Conservation (phyloP, 2,113 vertebrate genomes). For the Lagopus muta region DNA sequence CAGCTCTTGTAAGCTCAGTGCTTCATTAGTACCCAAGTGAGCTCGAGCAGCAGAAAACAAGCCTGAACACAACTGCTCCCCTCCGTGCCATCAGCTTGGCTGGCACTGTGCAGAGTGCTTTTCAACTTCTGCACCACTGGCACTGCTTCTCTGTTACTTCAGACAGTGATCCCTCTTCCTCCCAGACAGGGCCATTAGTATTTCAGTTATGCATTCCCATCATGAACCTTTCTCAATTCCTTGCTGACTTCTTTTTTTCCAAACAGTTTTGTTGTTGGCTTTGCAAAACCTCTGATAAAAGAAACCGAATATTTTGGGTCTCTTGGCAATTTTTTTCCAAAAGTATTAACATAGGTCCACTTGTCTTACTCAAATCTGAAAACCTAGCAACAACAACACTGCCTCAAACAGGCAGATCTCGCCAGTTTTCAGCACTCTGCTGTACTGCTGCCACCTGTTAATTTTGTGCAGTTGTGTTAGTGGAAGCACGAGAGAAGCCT, state of each 20-base stretch:
- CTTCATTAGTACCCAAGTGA: conserved; percentile 59
- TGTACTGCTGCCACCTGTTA: not conserved
- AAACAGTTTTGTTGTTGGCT: not conserved
- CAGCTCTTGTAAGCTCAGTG: not conserved
- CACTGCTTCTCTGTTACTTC: not conserved
- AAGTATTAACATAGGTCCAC: not conserved
- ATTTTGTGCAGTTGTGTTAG: not conserved
- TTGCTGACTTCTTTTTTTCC: not conserved
- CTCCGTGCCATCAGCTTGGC: not conserved
- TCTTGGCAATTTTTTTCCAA: not conserved
- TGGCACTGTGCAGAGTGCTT: not conserved
- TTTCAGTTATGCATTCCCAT: not conserved
- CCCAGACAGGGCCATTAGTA: not conserved
- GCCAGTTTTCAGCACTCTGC: not conserved
- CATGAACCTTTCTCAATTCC: not conserved
- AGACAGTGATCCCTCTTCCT: not conserved
- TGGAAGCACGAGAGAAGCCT: not conserved
- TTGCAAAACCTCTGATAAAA: not conserved
- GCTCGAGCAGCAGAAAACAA: not conserved
- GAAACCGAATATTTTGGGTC: not conserved
- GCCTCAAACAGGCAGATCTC: not conserved
- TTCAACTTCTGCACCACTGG: not conserved
- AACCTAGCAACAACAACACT: not conserved
- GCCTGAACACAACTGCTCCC: not conserved
- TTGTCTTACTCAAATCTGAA: not conserved